Conservation (phyloP, 2,888 invertebrate genomes). For the Cancer borealis region DNA sequence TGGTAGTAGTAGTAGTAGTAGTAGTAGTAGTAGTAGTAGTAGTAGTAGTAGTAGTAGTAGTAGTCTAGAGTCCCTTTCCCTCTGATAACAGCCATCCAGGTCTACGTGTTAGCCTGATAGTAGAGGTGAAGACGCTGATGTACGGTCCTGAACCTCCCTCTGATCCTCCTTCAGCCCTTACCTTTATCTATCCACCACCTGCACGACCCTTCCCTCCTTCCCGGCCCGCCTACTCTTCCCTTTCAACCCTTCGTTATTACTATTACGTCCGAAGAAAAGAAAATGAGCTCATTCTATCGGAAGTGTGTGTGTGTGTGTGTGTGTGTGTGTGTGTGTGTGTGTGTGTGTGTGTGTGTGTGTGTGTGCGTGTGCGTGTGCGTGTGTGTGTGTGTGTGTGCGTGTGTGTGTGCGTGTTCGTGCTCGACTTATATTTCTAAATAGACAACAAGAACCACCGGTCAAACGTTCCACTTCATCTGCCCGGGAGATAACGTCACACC, state of each 20-base stretch:
- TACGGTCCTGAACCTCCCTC: neutral
- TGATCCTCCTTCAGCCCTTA: neutral
- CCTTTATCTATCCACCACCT: neutral
- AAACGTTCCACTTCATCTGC: neutral
- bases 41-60: neutral
- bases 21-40: neutral
- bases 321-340: neutral
- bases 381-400: neutral
- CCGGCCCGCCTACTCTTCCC: too few species aligned
- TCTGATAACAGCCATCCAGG: slow-evolving; percentile 13
- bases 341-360: neutral
- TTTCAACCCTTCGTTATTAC: neutral
- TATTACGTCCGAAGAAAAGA: neutral
- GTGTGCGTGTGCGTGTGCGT: neutral
- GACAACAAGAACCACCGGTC: neutral
- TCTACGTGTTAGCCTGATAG: slow-evolving; percentile 23
- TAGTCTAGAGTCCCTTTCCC: neutral
- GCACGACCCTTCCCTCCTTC: neutral
- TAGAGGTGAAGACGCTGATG: neutral
- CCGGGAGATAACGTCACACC: neutral
- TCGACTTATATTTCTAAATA: neutral
- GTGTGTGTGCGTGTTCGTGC: neutral
- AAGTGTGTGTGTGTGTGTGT: neutral
- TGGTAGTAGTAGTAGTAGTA: neutral
- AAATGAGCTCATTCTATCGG: neutral